Evolutionary conservation across 2,113 vertebrate species (phyloP).

Genomic region (Osmerus eperlanus): DNA sequence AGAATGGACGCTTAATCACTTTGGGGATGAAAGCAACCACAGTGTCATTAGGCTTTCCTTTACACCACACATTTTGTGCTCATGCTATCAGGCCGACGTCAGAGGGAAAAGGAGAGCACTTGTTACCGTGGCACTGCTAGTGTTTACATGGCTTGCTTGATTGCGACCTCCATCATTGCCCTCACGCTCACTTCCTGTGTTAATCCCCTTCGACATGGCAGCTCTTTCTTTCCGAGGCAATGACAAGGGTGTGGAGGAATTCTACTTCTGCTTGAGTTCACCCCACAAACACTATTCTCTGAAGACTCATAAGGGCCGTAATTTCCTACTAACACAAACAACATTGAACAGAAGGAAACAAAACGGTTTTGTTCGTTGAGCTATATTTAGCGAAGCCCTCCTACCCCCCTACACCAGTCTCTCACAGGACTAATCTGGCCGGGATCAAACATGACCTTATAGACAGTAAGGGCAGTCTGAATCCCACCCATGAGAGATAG

Average conservation of each 20-base stretch:
- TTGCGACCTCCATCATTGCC: constrained; percentile 53
- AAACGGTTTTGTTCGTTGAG: constrained; percentile 65
- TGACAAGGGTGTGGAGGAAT: constrained; percentile 35
- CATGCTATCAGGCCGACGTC: constrained; percentile 35
- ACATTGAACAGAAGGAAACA: constrained; percentile 63
- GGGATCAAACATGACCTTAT: constrained; percentile 35
- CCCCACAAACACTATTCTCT: constrained; percentile 55
- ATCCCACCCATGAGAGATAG: not conserved
- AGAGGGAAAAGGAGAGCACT: constrained; percentile 47
- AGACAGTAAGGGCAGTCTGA: constrained; percentile 16
- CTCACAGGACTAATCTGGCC: constrained; percentile 32
- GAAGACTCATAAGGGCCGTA: constrained; percentile 44
- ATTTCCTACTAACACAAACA: constrained; percentile 70
- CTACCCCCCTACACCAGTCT: constrained; percentile 38
- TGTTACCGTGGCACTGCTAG: constrained; percentile 47
- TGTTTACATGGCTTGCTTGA: constrained; percentile 63
- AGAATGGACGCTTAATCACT: constrained; percentile 6
- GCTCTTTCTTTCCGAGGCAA: constrained; percentile 45
- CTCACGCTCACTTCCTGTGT: constrained; percentile 63
- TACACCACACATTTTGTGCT: constrained; percentile 34
- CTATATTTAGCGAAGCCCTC: constrained; percentile 62
- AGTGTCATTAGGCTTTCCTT: constrained; percentile 46
- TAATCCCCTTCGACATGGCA: constrained; percentile 51
- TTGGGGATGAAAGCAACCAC: constrained; percentile 30
- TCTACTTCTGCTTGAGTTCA: constrained; percentile 49